These are phyloP conservation scores for Diachasma alloeum DNA, from an alignment of 1,140 invertebrate genomes.

Conservation along the genomic window DNA sequence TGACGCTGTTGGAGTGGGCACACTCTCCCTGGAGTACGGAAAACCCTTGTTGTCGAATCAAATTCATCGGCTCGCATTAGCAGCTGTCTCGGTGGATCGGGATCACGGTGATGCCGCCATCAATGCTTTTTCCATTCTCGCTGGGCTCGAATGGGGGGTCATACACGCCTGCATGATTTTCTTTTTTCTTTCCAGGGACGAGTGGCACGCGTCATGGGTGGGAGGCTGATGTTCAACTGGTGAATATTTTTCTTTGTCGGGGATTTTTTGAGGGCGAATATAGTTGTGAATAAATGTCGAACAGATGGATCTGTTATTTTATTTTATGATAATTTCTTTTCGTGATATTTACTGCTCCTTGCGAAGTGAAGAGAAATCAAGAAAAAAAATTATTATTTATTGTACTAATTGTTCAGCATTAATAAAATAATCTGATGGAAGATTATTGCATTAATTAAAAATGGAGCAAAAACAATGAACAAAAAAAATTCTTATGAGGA, in stretches of 20 bases:
- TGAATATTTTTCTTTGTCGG: neutral
- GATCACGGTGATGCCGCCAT: constrained; percentile 5
- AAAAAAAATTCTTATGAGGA: too few species aligned
- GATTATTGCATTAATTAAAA: too few species aligned
- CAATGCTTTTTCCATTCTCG: neutral
- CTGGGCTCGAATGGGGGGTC: neutral
- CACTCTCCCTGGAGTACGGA: neutral
- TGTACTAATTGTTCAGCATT: too few species aligned
- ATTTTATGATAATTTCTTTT: neutral
- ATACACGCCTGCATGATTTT: neutral
- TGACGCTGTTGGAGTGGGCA: neutral
- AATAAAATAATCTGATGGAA: too few species aligned
- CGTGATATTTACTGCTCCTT: too few species aligned
- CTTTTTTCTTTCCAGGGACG: too few species aligned
- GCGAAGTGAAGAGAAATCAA: too few species aligned
- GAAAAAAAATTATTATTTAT: too few species aligned
- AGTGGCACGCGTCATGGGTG: neutral
- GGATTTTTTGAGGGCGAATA: neutral
- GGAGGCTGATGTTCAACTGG: neutral
- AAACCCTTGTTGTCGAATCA: constrained; percentile 36
- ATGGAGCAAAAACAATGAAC: too few species aligned
- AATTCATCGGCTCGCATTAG: constrained; percentile 44
- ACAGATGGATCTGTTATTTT: neutral
- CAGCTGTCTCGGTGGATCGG: constrained; percentile 41
- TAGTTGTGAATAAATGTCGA: neutral